Conservation (phyloP, 1,140 invertebrate genomes). For the Oryctes rhinoceros region DNA sequence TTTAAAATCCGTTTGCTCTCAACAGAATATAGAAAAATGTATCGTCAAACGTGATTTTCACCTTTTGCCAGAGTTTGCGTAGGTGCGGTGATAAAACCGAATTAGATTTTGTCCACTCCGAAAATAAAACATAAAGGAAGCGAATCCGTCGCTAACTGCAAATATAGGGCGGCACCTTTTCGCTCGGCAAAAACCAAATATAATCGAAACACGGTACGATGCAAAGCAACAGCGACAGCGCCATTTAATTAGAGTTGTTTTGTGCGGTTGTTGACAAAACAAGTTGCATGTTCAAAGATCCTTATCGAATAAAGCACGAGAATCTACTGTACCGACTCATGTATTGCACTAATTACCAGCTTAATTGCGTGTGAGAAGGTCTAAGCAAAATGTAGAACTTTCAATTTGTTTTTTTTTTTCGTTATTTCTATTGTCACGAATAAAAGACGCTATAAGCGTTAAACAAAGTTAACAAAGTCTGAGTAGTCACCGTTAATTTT, state of each 20-base stretch:
- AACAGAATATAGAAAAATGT: neutral
- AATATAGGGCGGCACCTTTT: neutral
- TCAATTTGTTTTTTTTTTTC: neutral
- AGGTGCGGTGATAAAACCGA: neutral
- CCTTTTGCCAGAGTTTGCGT: neutral
- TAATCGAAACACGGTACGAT: slow-evolving; percentile 19
- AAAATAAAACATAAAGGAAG: neutral
- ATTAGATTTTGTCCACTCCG: neutral
- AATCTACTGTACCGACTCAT: neutral
- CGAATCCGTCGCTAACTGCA: neutral
- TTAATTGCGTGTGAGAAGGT: neutral
- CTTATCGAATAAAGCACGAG: slow-evolving; percentile 31
- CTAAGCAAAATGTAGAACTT: slow-evolving; percentile 10
- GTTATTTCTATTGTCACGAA: neutral
- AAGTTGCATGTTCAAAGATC: slow-evolving; percentile 27
- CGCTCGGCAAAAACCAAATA: neutral
- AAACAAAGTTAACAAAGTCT: neutral
- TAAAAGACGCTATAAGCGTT: neutral
- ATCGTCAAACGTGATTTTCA: slow-evolving; percentile 14
- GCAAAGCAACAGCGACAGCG: neutral
- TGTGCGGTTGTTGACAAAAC: slow-evolving; percentile 22
- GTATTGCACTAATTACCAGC: neutral
- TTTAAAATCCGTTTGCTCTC: neutral
- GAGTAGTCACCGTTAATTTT: too few species aligned
- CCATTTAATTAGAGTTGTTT: slow-evolving; percentile 16